These are phyloP conservation scores for Prunella fulvescens DNA, from an alignment of 2,113 vertebrate genomes.

Conservation along the genomic window DNA sequence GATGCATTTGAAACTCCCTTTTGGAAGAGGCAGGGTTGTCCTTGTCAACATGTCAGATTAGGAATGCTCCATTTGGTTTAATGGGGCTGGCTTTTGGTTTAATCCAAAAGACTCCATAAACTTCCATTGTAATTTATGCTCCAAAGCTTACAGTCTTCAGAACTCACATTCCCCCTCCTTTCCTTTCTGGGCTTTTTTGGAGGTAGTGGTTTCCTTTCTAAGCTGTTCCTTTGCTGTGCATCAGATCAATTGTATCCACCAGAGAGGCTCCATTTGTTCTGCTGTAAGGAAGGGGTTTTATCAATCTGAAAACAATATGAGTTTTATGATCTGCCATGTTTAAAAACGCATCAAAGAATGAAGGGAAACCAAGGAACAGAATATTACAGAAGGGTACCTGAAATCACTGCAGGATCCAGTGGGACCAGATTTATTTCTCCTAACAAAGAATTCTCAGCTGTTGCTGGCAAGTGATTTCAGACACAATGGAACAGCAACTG, in stretches of 20 bases:
- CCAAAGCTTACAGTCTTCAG: neutral
- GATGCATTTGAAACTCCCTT: constrained; percentile 40
- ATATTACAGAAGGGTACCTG: neutral
- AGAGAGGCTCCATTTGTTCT: neutral
- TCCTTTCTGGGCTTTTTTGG: neutral
- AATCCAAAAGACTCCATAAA: constrained; percentile 22
- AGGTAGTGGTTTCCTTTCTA: neutral
- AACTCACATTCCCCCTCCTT: neutral
- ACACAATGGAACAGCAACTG: neutral
- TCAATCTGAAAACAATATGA: neutral
- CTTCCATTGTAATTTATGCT: neutral
- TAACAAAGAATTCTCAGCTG: neutral
- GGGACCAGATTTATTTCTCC: neutral
- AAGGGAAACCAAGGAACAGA: neutral
- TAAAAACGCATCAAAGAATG: neutral
- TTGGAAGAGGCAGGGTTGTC: constrained; percentile 35
- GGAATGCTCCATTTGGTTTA: constrained; percentile 59
- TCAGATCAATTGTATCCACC: neutral
- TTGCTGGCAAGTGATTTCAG: neutral
- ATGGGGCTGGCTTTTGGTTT: neutral
- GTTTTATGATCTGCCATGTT: neutral
- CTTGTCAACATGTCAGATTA: constrained; percentile 62
- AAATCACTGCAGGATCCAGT: neutral
- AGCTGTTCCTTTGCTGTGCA: neutral
- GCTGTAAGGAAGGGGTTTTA: neutral